Base-by-base conservation (phyloP, 1,140 invertebrate species). In the Coenobita brevimanus region DNA sequence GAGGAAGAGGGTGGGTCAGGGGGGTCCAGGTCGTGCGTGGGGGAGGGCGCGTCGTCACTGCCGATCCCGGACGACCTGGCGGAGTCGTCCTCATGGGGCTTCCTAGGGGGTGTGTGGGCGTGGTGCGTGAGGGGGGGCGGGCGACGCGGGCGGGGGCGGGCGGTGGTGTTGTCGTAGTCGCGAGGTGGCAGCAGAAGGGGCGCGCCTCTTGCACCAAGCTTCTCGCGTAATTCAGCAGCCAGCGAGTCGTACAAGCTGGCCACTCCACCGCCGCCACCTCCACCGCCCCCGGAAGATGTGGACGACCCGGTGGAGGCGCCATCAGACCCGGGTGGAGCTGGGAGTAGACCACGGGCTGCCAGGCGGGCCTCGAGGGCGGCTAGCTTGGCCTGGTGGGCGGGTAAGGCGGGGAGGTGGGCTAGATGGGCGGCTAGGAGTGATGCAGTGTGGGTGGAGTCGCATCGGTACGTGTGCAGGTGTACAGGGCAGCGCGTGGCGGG, bases 401-500 rank as follows among this genome's bases (percentile, higher is more conserved):
- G 96, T 62, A 96, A 92, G 69, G 96, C 96, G 27, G 97, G 96
- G 64, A 99, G 93, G 13, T 95, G 94, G 91, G 96, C 95, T 69
- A 99, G 92, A 92, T 98, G 97, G 2, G 95, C 94, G 84, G 95
- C 95, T 82, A 99, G 94, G 88, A 97, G 94, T 81, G 96, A 94
- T 0, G 98, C 98, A 6, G 98, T 99, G 91, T 98, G 96, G 27
- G 97, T 95, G 17, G 97, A 97, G 92, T 99, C 98, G 92, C 98
- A 99, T 93, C 96, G 95, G 93, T 99, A 99, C 43, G 97, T 97
- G 92, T 99, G 98, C 1, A 99, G 97, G 92, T 99, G 98, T 3
- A 98, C 94, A 1, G 95, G 95, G 92, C 95, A 95, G 90, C 97
- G 96, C 0, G 97, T 99, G 41, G 97, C 95, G 0, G 98, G 97